Conservation (phyloP, 1,140 invertebrate genomes). For the Ceratina japonica region DNA sequence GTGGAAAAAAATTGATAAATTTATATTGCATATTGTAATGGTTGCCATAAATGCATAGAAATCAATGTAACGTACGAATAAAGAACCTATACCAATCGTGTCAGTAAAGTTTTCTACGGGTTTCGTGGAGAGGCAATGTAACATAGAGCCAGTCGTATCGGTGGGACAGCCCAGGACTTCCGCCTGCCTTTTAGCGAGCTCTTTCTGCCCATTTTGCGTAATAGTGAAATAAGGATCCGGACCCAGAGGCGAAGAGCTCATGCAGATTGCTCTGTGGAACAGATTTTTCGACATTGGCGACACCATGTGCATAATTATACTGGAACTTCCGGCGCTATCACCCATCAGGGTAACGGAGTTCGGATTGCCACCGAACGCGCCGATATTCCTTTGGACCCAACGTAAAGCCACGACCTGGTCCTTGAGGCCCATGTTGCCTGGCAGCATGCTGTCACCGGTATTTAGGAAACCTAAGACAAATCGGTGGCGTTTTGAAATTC, state of each 20-base stretch:
- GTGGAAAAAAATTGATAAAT: neutral
- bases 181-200: slow-evolving; percentile 85
- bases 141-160: slow-evolving; percentile 80
- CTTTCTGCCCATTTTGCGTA: slow-evolving; percentile 79
- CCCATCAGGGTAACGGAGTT: slow-evolving; percentile 84
- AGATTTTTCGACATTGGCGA: slow-evolving; percentile 82
- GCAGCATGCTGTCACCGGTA: slow-evolving; percentile 69
- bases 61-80: slow-evolving; percentile 56
- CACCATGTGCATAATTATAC: slow-evolving; percentile 83
- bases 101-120: slow-evolving; percentile 62
- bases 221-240: slow-evolving; percentile 76
- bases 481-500: neutral
- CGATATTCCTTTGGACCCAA: slow-evolving; percentile 83
- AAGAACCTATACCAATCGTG: slow-evolving; percentile 9
- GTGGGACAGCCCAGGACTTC: slow-evolving; percentile 84
- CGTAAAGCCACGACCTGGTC: slow-evolving; percentile 83
- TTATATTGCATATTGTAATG: no score
- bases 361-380: slow-evolving; percentile 81
- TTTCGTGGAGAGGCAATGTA: slow-evolving; percentile 83
- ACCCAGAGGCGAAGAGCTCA: slow-evolving; percentile 81
- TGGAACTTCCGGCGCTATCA: slow-evolving; percentile 84
- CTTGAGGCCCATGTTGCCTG: slow-evolving; percentile 85
- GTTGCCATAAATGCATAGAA: neutral
- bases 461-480: slow-evolving; percentile 58
- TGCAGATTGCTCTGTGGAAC: slow-evolving; percentile 85